Base-by-base conservation (phyloP, 2,888 invertebrate genomes). In the Aleiodes leptofemur region DNA sequence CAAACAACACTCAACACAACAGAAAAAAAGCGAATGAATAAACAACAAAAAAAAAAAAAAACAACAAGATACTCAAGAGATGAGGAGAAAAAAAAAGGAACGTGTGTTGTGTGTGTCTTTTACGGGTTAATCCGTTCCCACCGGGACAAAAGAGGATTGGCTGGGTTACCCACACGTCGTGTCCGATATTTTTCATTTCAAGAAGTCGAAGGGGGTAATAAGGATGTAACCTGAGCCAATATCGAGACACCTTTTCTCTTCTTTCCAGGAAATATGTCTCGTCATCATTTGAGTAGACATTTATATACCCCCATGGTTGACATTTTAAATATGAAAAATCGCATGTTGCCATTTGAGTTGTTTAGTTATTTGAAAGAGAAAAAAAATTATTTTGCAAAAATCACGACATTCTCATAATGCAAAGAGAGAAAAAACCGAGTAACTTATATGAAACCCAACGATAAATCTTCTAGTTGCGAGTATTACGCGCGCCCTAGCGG, bases 201-300 rank as follows among this genome's bases (percentile, higher is more conserved):
- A 16, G 64, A 48, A 51, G 80, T 79, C 81, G 83, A 85, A 83
- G 83, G 84, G 83, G 84, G 85, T 88, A 88, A 89, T 88, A 88
- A 88, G 88, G 88, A 87, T 87, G 88, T 88, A 89, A 89, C 86
- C 84, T 81, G 88, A 88, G 86, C 84, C 84, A 82, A 79, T 69
- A 64, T 71, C 14, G 76, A 61, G 74, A 66, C 74, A 73, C 76
- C 64, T 64, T 71, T 59, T 77, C 66, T 69, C 69, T 66, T 77
- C 72, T 68, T 64, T 69, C 61, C 71, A 73, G 66, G 74, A 74
- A 73, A 75, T 76, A 70, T 71, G 51, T 38, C 69, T 77, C 74
- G 57, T 43, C 68, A 56, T 59, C 55, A 9, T 43, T 43, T 43
- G 7, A 43, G 3, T 9, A 72, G 72, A 68, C 16, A 38, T 51